These are phyloP conservation scores for Adineta ricciae DNA, from an alignment of 2,888 invertebrate genomes.

Conservation along the genomic window DNA sequence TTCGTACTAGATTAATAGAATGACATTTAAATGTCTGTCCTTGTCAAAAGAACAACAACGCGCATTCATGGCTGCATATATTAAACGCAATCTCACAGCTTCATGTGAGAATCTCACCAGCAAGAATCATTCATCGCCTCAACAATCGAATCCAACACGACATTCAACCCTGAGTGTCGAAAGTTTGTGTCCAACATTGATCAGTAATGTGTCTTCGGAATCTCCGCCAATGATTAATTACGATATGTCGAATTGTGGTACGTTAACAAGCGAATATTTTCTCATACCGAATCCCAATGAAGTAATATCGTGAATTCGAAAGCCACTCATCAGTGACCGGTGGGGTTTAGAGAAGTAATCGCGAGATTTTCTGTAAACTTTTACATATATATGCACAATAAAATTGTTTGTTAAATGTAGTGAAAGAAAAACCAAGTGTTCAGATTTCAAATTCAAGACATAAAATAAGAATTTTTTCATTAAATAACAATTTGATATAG, in stretches of 20 bases:
- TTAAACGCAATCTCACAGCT: slow-evolving; percentile 10
- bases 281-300: not conserved
- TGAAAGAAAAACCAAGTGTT: not conserved
- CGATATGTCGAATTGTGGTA: not conserved
- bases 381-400: not conserved
- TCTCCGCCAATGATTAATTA: not conserved
- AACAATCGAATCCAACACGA: not conserved
- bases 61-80: slow-evolving; percentile 13
- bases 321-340: not conserved
- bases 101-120: slow-evolving; percentile 14
- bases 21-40: slow-evolving; percentile 11
- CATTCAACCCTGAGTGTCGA: not conserved
- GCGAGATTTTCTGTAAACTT: not conserved
- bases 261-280: not conserved
- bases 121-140: not conserved
- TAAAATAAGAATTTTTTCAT: too few species aligned
- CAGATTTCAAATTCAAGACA: too few species aligned
- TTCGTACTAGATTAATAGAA: not conserved
- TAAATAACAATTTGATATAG: not conserved
- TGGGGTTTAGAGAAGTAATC: not conserved
- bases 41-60: slow-evolving; percentile 11
- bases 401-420: not conserved
- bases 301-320: not conserved
- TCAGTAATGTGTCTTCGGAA: not conserved
- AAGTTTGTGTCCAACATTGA: not conserved